Evolutionary conservation across 2,888 invertebrate species (phyloP).

Genomic region (Adela reaumurella): DNA sequence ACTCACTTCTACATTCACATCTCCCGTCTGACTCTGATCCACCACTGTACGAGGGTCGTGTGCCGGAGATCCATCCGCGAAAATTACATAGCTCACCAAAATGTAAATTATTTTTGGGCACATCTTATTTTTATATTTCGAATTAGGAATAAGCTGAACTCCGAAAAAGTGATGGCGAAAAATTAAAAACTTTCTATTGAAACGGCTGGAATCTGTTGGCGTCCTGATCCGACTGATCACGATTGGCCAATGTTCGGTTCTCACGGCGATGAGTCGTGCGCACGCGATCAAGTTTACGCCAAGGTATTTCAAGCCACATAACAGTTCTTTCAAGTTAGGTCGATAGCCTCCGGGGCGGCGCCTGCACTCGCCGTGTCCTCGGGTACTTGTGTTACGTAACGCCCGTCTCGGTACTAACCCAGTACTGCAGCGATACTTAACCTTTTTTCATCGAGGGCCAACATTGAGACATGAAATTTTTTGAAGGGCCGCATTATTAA

Average conservation of each 20-base stretch:
- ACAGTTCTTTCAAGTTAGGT: slow-evolving; percentile 53
- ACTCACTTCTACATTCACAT: slow-evolving; percentile 75
- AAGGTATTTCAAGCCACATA: slow-evolving; percentile 50
- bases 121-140: slow-evolving; percentile 18
- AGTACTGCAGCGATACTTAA: no score
- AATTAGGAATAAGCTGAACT: no score
- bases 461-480: no score
- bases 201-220: not conserved
- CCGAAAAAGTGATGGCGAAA: no score
- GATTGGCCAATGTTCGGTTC: not conserved
- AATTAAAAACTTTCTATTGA: no score
- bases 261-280: not conserved
- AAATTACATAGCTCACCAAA: not conserved
- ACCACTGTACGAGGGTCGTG: slow-evolving; percentile 14
- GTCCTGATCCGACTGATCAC: not conserved
- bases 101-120: slow-evolving; percentile 14
- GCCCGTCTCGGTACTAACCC: no score
- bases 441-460: no score
- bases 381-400: not conserved
- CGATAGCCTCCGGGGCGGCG: slow-evolving; percentile 38
- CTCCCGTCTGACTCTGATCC: slow-evolving; percentile 77
- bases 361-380: not conserved
- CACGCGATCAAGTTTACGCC: slow-evolving; percentile 7
- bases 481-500: no score
- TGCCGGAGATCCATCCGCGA: not conserved